phyloP scores from a whole-genome alignment of 1,140 invertebrate genomes.

The Arctopsyche grandis region DNA sequence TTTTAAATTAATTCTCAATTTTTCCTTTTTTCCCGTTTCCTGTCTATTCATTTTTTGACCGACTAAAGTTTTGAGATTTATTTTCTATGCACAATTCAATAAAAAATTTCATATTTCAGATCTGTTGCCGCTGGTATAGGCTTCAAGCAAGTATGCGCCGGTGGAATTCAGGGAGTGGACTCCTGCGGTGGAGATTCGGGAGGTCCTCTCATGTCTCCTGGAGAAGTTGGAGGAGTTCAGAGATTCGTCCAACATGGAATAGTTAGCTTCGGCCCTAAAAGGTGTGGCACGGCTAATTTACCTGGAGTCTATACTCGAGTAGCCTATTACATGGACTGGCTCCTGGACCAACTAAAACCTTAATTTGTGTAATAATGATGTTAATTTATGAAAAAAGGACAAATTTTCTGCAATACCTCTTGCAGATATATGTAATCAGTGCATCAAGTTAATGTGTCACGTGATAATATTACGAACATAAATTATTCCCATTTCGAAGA shows the following conservation, averaged over 20 bases:
- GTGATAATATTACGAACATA: too few species aligned
- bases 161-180: slow-evolving; percentile 62
- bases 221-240: neutral
- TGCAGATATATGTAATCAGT: too few species aligned
- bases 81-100: too few species aligned
- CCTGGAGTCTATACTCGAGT: slow-evolving; percentile 74
- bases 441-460: too few species aligned
- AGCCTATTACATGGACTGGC: slow-evolving; percentile 73
- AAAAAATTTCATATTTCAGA: neutral
- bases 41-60: too few species aligned
- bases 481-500: too few species aligned
- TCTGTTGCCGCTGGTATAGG: neutral
- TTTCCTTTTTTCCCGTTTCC: too few species aligned
- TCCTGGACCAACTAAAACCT: slow-evolving; percentile 56
- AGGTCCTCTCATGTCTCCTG: slow-evolving; percentile 68
- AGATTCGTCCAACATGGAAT: slow-evolving; percentile 71
- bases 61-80: too few species aligned
- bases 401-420: too few species aligned
- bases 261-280: slow-evolving; percentile 74
- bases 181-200: slow-evolving; percentile 71
- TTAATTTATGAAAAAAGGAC: neutral
- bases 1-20: too few species aligned
- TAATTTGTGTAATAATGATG: slow-evolving; percentile 54
- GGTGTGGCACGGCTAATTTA: slow-evolving; percentile 67
- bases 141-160: slow-evolving; percentile 64